phyloP scores from a whole-genome alignment of 2,113 vertebrate species.

The Calidris pygmaea region DNA sequence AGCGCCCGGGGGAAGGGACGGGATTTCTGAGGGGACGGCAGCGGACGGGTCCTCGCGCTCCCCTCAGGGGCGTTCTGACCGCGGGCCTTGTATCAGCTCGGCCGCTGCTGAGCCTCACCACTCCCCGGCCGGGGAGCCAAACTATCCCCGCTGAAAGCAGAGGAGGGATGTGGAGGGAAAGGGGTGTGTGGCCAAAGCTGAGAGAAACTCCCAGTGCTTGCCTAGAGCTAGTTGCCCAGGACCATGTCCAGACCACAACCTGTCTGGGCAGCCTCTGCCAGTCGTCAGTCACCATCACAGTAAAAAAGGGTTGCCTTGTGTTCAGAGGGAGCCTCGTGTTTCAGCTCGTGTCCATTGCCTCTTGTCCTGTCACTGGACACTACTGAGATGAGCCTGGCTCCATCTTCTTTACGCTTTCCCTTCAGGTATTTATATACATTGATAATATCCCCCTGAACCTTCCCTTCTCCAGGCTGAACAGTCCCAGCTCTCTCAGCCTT shows the following conservation, averaged over 20 bases:
- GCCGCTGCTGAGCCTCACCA: background rate
- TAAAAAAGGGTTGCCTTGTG: background rate
- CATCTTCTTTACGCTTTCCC: background rate
- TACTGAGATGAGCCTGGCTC: background rate
- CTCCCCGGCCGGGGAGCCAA: no score
- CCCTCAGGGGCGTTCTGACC: background rate
- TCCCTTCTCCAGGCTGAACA: background rate
- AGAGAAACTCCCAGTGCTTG: no score
- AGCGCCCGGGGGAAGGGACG: background rate
- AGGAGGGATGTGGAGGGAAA: background rate
- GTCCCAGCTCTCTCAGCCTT: background rate
- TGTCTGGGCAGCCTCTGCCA: background rate
- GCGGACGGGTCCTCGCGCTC: background rate
- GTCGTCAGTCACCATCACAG: background rate
- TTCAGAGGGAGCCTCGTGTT: background rate
- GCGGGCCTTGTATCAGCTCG: background rate
- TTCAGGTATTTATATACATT: background rate
- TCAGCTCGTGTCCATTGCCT: background rate
- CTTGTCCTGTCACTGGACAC: no score
- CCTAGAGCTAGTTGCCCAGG: background rate
- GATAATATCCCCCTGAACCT: background rate
- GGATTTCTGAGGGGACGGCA: background rate
- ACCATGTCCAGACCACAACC: no score
- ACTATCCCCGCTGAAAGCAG: rapidly evolving
- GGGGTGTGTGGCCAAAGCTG: background rate